Percentiles rank a stretch among this genome's conserved stretches.
phyloP scores from a whole-genome alignment of 2,113 vertebrate genomes.

The Clarias batrachus region DNA sequence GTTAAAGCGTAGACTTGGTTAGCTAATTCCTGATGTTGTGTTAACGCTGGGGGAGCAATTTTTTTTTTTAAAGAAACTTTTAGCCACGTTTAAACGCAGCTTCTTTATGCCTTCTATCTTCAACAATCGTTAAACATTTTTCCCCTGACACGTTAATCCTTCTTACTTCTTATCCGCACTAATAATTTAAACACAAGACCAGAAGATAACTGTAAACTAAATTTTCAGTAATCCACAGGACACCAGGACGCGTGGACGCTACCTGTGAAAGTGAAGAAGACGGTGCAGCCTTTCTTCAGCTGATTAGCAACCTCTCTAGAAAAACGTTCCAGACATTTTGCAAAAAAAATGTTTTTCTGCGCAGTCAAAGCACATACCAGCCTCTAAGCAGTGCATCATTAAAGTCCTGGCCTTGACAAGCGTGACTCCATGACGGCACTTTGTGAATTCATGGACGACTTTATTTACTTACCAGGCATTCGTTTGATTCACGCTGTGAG shows the following conservation, averaged over 20 bases:
- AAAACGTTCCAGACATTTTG: neutral
- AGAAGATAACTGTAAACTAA: too few relatives aligned
- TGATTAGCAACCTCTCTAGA: neutral
- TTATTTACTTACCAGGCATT: neutral
- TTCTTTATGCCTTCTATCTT: neutral
- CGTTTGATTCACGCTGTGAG: neutral
- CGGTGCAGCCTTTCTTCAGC: neutral
- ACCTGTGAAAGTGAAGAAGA: neutral
- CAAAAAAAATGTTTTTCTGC: neutral
- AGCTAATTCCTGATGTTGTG: neutral
- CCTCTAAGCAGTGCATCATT: neutral
- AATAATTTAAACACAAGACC: neutral
- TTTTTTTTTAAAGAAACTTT: neutral
- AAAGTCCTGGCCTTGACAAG: neutral
- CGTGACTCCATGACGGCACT: neutral
- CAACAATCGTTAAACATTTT: neutral
- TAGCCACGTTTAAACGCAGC: neutral
- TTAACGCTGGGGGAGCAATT: neutral
- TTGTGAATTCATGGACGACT: neutral
- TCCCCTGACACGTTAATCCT: neutral
- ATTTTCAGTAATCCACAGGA: neutral
- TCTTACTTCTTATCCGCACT: neutral
- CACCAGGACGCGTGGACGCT: neutral
- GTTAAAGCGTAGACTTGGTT: too few relatives aligned
- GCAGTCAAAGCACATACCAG: constrained; percentile 3